Evolutionary conservation across 2,888 invertebrate species (phyloP).

Genomic region (Toxonevra muliebris): DNA sequence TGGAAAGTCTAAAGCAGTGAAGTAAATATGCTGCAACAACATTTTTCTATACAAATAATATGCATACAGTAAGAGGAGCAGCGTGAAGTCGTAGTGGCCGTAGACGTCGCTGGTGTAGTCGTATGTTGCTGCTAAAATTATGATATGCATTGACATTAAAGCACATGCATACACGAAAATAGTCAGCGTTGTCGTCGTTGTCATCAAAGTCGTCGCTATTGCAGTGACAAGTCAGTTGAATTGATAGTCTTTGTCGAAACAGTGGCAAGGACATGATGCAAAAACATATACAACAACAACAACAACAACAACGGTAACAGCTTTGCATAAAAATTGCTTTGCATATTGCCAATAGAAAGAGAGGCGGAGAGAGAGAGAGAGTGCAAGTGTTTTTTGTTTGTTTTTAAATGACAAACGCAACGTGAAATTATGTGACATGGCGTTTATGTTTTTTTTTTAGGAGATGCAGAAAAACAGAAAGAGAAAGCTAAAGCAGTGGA

Average conservation of each 20-base stretch:
- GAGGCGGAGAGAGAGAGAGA: too few species aligned
- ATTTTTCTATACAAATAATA: conserved; percentile 2
- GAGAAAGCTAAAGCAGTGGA: neutral
- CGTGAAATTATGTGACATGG: conserved; percentile 18
- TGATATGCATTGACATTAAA: conserved; percentile 32
- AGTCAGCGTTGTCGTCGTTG: neutral
- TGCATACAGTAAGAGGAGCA: conserved; percentile 6
- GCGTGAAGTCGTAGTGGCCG: neutral
- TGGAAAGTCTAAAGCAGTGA: conserved; percentile 34
- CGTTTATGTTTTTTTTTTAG: neutral
- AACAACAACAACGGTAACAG: neutral
- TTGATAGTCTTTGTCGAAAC: conserved; percentile 10
- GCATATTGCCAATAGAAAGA: too few species aligned
- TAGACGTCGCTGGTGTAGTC: conserved; percentile 14
- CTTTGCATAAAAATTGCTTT: neutral
- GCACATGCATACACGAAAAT: neutral
- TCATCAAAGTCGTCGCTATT: neutral
- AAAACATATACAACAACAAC: conserved; percentile 11
- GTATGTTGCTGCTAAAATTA: conserved; percentile 24
- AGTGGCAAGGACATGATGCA: conserved; percentile 6
- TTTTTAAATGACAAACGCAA: neutral
- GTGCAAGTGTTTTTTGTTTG: neutral
- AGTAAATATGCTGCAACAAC: conserved; percentile 12
- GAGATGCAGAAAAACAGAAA: too few species aligned
- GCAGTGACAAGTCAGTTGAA: neutral